A percentile compares a stretch with the other conserved stretches of the same genome.
Evolutionary conservation across 2,113 vertebrate species (phyloP).

Genomic region (Amphiprion ocellaris): DNA sequence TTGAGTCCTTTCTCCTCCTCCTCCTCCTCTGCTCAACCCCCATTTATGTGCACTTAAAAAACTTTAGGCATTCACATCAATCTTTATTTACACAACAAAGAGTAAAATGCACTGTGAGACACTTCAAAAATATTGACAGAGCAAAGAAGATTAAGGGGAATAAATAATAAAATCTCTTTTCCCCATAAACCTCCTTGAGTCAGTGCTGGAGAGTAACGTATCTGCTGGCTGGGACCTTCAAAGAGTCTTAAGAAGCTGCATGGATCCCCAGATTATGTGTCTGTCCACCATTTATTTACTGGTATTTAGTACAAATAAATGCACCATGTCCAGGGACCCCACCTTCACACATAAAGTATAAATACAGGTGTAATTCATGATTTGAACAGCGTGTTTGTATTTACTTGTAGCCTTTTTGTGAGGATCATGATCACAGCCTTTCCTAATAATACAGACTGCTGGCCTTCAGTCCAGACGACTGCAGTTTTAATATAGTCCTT

Average conservation of each 20-base stretch:
- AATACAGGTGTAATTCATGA: no score
- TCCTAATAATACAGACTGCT: no score
- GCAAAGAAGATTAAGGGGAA: constrained; percentile 50
- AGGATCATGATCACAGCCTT: no score
- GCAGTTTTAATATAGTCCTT: no score
- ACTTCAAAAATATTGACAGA: constrained; percentile 46
- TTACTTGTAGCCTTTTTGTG: no score
- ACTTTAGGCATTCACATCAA: constrained; percentile 40
- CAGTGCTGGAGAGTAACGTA: constrained; percentile 28
- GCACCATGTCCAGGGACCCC: no score
- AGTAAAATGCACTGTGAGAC: constrained; percentile 29
- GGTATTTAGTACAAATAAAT: no score
- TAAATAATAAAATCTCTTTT: constrained; percentile 31
- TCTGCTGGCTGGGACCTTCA: constrained; percentile 20
- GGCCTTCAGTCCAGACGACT: no score
- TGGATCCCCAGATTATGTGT: not conserved
- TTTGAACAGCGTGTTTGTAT: no score
- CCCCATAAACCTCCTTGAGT: constrained; percentile 41
- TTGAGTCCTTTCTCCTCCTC: constrained; percentile 21
- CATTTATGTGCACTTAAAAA: constrained; percentile 17
- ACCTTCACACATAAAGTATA: no score
- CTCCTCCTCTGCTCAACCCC: constrained; percentile 9
- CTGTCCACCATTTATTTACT: not conserved
- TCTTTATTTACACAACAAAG: constrained; percentile 33
- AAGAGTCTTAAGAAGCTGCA: constrained; percentile 11